Evolutionary conservation across 2,888 invertebrate genomes (phyloP).

Genomic region (Trichacis sp.): DNA sequence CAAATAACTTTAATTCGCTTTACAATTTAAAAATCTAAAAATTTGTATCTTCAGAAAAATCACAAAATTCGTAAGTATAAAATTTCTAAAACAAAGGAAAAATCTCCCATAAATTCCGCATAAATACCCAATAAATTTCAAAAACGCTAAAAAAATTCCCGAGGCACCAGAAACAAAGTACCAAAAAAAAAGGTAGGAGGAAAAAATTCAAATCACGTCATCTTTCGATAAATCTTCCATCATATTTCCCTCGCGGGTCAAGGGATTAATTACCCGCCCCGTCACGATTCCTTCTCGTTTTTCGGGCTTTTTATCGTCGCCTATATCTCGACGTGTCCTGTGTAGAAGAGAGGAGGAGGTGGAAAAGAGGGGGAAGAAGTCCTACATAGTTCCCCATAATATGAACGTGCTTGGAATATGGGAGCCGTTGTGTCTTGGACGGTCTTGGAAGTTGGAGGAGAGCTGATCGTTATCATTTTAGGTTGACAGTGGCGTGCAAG

Average conservation of each 20-base stretch:
- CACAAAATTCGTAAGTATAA: too few species aligned
- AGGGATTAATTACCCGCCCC: conserved; percentile 1
- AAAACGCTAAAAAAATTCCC: too few species aligned
- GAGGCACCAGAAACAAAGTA: too few species aligned
- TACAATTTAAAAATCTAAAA: too few species aligned
- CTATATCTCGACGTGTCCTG: neutral
- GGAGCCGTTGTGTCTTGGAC: neutral
- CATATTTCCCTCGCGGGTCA: neutral
- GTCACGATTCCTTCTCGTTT: conserved; percentile 1
- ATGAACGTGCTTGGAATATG: neutral
- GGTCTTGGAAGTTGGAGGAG: too few species aligned
- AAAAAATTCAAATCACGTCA: neutral
- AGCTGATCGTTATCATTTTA: neutral
- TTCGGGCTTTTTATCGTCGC: neutral
- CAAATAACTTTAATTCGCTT: too few species aligned
- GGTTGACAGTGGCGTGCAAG: neutral
- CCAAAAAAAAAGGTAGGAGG: neutral
- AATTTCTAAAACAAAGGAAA: too few species aligned
- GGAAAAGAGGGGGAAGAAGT: neutral
- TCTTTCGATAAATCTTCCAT: neutral
- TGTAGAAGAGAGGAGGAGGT: neutral
- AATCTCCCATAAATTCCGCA: too few species aligned
- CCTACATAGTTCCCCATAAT: neutral
- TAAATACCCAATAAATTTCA: too few species aligned
- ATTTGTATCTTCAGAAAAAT: too few species aligned